Evolutionary conservation across 2,797 vertebrate species (phyloP).

Genomic region (Onychomys arenicola): DNA sequence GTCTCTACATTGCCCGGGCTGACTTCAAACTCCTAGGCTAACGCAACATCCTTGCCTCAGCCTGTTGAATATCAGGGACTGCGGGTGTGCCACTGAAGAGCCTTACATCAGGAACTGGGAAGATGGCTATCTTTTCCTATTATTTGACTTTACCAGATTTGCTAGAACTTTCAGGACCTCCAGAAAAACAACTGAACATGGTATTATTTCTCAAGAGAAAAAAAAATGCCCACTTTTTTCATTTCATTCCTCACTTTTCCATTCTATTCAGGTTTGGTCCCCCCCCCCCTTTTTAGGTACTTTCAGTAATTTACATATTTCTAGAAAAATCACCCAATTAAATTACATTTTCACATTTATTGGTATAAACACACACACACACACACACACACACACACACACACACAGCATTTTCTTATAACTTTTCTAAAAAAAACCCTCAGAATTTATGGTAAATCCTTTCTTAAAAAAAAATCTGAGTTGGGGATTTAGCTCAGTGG

Average conservation of each 20-base stretch:
- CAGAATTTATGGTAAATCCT: slow-evolving; percentile 44
- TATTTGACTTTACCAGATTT: slow-evolving; percentile 55
- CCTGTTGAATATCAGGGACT: neutral
- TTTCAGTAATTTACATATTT: slow-evolving; percentile 63
- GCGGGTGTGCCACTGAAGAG: neutral
- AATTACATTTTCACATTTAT: slow-evolving; percentile 60
- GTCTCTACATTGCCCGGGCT: neutral
- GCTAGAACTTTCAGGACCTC: slow-evolving; percentile 1
- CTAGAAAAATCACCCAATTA: slow-evolving; percentile 53
- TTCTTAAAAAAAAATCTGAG: neutral
- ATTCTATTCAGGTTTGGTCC: slow-evolving; percentile 2
- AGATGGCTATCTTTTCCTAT: slow-evolving; percentile 36
- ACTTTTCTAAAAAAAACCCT: neutral
- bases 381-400: neutral
- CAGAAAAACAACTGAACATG: slow-evolving; percentile 34
- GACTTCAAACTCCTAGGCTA: neutral
- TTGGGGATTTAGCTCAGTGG: no score
- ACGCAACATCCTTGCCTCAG: neutral
- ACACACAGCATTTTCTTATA: slow-evolving; percentile 34
- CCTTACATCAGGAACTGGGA: slow-evolving; percentile 38
- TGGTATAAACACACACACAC: slow-evolving; percentile 30
- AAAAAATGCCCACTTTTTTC: slow-evolving; percentile 58
- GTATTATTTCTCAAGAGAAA: slow-evolving; percentile 60
- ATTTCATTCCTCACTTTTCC: slow-evolving; percentile 31
- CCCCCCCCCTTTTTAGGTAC: slow-evolving; percentile 18